Percentiles rank a stretch among this genome's conserved stretches.
Evolutionary conservation across 1,140 invertebrate species (phyloP).

Genomic region (Caenorhabditis elegans): DNA sequence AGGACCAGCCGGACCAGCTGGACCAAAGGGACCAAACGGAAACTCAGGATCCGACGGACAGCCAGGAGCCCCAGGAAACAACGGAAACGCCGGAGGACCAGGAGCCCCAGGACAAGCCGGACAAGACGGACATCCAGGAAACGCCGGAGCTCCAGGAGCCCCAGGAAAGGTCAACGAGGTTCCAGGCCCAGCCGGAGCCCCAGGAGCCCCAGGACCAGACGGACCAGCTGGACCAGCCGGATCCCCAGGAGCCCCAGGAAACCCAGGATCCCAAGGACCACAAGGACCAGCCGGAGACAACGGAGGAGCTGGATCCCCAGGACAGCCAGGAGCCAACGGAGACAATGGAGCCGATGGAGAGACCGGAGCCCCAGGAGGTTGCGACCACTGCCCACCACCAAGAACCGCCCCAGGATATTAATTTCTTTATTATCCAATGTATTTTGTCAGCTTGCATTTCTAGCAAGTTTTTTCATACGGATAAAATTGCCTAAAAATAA

Average conservation of each 20-base stretch:
- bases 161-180: conserved; percentile 39
- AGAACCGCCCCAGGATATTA: conserved; percentile 41
- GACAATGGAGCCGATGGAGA: conserved; percentile 44
- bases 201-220: conserved; percentile 38
- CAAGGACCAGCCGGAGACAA: conserved; percentile 42
- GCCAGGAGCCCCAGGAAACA: conserved; percentile 44
- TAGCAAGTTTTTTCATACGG: conserved; percentile 4
- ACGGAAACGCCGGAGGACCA: conserved; percentile 15
- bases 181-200: conserved; percentile 37
- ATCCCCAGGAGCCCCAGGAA: conserved; percentile 38
- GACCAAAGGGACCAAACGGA: conserved; percentile 40
- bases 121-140: conserved; percentile 40
- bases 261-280: conserved; percentile 35
- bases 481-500: conserved; percentile 27
- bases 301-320: conserved; percentile 38
- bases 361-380: conserved; percentile 37
- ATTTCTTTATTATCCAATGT: conserved; percentile 28
- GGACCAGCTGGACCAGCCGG: conserved; percentile 39
- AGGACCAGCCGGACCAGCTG: conserved; percentile 45
- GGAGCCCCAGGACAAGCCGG: conserved; percentile 34
- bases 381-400: conserved; percentile 42
- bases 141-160: conserved; percentile 38
- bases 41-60: conserved; percentile 42
- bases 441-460: conserved; percentile 7
- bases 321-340: conserved; percentile 40